These are phyloP conservation scores for Salvelinus fontinalis DNA, from an alignment of 2,113 vertebrate genomes.

Conservation along the genomic window DNA sequence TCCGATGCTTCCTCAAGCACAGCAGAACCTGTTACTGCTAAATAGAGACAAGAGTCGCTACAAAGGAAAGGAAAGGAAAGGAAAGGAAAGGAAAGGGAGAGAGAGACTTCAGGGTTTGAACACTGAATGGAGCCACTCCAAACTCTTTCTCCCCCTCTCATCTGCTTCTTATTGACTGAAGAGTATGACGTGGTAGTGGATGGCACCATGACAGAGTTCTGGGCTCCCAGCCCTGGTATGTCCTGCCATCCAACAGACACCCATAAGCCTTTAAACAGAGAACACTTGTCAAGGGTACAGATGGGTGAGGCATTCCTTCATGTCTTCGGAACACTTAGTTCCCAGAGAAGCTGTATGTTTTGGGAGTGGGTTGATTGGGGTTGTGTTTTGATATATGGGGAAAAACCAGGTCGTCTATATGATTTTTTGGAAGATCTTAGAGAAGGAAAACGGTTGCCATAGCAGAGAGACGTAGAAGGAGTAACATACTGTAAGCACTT, in stretches of 20 bases:
- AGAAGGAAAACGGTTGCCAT: background rate
- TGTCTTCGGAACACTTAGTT: background rate
- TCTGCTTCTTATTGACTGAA: background rate
- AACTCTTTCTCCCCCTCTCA: background rate
- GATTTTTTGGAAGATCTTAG: background rate
- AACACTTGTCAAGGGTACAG: background rate
- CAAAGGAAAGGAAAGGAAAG: background rate
- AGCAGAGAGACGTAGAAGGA: background rate
- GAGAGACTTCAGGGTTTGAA: background rate
- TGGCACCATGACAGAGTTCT: background rate
- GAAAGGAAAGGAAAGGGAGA: no score
- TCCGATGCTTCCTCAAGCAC: background rate
- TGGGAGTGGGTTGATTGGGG: no score
- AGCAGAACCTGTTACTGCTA: conserved; percentile 5
- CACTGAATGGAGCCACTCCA: background rate
- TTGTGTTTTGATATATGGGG: background rate
- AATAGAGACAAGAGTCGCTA: conserved; percentile 13
- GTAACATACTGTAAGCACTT: background rate
- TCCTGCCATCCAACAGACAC: background rate
- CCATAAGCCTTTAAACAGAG: background rate
- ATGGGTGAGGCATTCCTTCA: background rate
- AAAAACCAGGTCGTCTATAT: background rate
- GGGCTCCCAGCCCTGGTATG: background rate
- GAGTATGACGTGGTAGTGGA: no score
- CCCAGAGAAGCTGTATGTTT: background rate